Percentiles rank a stretch among this genome's conserved stretches.
These are phyloP conservation scores for Orientallactaga bullata DNA, from an alignment of 2,113 vertebrate genomes.

Conservation along the genomic window DNA sequence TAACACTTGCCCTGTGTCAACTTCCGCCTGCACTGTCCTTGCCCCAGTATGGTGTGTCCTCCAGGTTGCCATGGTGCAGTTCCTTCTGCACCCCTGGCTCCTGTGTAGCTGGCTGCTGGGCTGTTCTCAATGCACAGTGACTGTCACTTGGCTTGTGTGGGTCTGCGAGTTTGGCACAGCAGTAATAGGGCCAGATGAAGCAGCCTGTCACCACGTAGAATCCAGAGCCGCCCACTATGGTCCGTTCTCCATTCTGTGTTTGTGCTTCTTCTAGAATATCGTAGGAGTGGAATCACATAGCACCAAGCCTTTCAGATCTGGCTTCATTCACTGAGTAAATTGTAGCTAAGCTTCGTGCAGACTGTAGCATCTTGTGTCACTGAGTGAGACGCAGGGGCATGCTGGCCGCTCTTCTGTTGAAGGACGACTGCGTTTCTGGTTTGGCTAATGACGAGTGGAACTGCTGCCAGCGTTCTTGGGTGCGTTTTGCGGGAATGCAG, in stretches of 20 bases:
- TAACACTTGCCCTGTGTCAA: not conserved
- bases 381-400: not conserved
- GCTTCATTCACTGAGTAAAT: not conserved
- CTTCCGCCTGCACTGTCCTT: too few relatives aligned
- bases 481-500: not conserved
- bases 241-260: not conserved
- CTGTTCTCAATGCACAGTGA: not conserved
- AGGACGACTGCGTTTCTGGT: not conserved
- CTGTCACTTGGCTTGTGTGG: not conserved
- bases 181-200: not conserved
- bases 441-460: not conserved
- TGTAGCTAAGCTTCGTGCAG: not conserved
- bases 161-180: not conserved
- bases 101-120: too few relatives aligned
- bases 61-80: not conserved
- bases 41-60: not conserved
- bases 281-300: not conserved
- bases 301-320: not conserved
- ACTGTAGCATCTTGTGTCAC: not conserved
- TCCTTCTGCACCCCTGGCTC: not conserved
- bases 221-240: not conserved
- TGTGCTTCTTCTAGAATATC: not conserved
- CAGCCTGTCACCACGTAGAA: not conserved
- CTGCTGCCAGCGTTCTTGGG: not conserved
- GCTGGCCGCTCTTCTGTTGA: fast-evolving